Conservation (phyloP, 2,888 invertebrate genomes). For the Scaptomyza polygonia region DNA sequence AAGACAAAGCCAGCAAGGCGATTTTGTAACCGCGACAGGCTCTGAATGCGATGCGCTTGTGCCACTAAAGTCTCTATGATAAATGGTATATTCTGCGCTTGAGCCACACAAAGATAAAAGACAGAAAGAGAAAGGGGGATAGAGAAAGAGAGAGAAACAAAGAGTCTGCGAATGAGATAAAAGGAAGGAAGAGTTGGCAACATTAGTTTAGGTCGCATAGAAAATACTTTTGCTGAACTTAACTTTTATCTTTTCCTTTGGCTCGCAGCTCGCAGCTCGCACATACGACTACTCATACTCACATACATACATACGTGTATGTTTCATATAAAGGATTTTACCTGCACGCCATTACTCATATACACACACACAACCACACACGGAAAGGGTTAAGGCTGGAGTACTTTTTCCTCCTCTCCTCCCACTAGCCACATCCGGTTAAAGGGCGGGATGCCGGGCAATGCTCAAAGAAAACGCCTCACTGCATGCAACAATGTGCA, state of each 20-base stretch:
- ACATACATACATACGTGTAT: slow-evolving; percentile 17
- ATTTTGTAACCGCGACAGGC: slow-evolving; percentile 23
- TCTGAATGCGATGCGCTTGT: slow-evolving; percentile 33
- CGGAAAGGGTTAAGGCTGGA: slow-evolving; percentile 39
- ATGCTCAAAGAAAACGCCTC: slow-evolving; percentile 66
- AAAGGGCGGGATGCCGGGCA: slow-evolving; percentile 35
- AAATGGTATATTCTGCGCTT: slow-evolving; percentile 56
- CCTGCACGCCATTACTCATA: slow-evolving; percentile 63
- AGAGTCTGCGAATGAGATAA: slow-evolving; percentile 8
- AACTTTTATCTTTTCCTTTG: slow-evolving; percentile 54
- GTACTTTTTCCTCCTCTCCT: not conserved
- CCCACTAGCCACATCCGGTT: slow-evolving; percentile 19
- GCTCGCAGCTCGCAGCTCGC: slow-evolving; percentile 8
- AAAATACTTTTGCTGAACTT: slow-evolving; percentile 68
- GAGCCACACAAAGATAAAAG: slow-evolving; percentile 7
- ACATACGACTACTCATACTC: slow-evolving; percentile 11
- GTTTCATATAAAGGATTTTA: slow-evolving; percentile 55
- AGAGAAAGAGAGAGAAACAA: slow-evolving; percentile 7
- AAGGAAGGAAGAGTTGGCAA: slow-evolving; percentile 28
- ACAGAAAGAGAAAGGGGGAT: not conserved
- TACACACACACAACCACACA: slow-evolving; percentile 8
- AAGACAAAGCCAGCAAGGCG: slow-evolving; percentile 54
- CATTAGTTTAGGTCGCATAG: slow-evolving; percentile 54
- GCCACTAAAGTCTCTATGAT: slow-evolving; percentile 68
- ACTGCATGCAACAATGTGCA: slow-evolving; percentile 73